Evolutionary conservation across 2,888 invertebrate species (phyloP), one percentile per base, ranked within the genome.

Genomic region (Ochropleura leucogaster): DNA sequence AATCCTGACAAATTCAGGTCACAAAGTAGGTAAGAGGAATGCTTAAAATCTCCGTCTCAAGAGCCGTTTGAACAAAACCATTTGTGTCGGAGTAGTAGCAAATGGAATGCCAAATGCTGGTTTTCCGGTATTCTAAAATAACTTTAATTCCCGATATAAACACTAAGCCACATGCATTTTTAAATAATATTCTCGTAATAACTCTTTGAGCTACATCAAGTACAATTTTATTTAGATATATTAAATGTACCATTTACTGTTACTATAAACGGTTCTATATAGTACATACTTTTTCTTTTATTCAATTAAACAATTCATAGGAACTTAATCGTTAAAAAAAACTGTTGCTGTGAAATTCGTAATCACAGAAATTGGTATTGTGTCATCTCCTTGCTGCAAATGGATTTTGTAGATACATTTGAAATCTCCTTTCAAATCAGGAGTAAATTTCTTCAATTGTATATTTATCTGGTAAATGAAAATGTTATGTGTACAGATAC

Each of bases 1-100:
- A 81, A 71, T 68, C 57, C 51, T 46, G 57, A 55, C 51, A 57
- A 77, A 68, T 72, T 72, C 65, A 82, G 65, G 68, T 82, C 77
- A 77, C 64, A 80, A 72, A 82, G 42, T 77, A 78, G 47, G 68
- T 77, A 76, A 64, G 46, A 60, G 74, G 60, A 85, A 81, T 83
- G 74, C 71, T 79, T 76, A 46, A 73, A 83, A 80, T 81, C 76
- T 74, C 46, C 55, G 74, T 60, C 67, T 68, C 51, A 62, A 81
- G 79, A 63, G 12, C 14, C 49, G 44, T 76, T 81, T 72, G 64
- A 44, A 64, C 63, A 76, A 30, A 80, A 76, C 51, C n/a, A n/a
- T 46, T 63, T 47, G 16, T 0, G 7, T 7, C 44, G 14, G 30
- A 67, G 10, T 47, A 64, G n/a, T 51, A 73, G 9, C 18, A 64